phyloP scores from a whole-genome alignment of 2,113 vertebrate genomes.

The Malurus cyaneus region DNA sequence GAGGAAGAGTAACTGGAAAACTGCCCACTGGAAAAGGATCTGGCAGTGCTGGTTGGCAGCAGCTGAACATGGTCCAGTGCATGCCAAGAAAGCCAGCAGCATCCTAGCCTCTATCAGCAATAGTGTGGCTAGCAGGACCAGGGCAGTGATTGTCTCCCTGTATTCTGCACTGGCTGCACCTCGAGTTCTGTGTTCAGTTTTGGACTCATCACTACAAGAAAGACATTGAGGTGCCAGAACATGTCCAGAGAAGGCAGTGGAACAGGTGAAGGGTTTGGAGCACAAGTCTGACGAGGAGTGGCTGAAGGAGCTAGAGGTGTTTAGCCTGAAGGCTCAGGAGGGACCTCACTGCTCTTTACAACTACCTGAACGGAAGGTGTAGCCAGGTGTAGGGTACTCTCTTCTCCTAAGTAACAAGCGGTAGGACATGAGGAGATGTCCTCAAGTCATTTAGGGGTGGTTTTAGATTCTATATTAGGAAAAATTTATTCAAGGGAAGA shows the following conservation, averaged over 20 bases:
- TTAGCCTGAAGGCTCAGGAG: background rate
- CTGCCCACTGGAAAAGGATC: fast-evolving
- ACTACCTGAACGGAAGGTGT: background rate
- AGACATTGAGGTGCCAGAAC: background rate
- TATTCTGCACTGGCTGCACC: background rate
- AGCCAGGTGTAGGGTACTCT: background rate
- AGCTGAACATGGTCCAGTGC: too few relatives aligned
- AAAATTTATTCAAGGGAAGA: background rate
- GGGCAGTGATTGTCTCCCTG: background rate
- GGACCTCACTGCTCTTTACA: too few relatives aligned
- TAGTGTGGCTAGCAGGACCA: background rate
- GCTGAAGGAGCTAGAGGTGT: background rate
- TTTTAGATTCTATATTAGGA: background rate
- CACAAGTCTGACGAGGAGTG: background rate
- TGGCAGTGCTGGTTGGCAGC: background rate
- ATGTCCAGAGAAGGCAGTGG: background rate
- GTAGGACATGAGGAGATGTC: background rate
- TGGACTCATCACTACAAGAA: background rate
- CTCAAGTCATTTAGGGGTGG: background rate
- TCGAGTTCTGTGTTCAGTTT: background rate
- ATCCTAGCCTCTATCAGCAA: background rate
- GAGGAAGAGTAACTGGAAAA: background rate
- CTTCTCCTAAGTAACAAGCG: background rate
- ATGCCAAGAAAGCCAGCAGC: background rate
- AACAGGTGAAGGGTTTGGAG: background rate